Base-by-base conservation (phyloP, 2,888 invertebrate species). In the Himalopsyche tibetana region DNA sequence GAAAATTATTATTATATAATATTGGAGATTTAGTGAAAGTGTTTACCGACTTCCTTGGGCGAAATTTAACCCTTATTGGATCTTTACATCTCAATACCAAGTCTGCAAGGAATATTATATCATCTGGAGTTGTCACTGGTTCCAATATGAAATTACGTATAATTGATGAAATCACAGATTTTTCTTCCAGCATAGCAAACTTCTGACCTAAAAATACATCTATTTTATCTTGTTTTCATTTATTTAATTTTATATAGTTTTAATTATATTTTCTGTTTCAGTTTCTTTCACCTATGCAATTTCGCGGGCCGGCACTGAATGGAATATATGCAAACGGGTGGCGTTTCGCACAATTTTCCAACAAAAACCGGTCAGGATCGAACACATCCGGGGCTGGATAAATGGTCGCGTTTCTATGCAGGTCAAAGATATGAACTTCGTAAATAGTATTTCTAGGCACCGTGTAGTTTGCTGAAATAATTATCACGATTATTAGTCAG, bases 171-270 rank as follows among this genome's bases (percentile, higher is more conserved):
- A 94, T 89, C 1, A 94, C 90, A 0, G 93, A 91, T 90, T 95
- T 94, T 80, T 94, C 91, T 90, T 95, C 94, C 40, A 94, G 89
- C 89, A 94, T 92, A 0, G 94, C 94, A 89, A 94, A 95, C 89
- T 93, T 94, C 90, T 94, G 93, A 4, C 95, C 94, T 94, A 89
- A 80, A 91, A 74, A 51, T 11, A 45, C 42, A 42, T 6, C 1
- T 42, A 6, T 42, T 5, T 42, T 6, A 42, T 42, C 42, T 5
- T 5, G 8, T 42, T 42, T 6, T 6, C 5, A 42, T 42, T 2
- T 42, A 0, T 6, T 42, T 6, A 42, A 5, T 42, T 42, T 42
- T 3, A 42, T 42, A 42, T 6, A 42, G 42, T 0, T 5, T 42
- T 42, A 8, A 42, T 0, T 42, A 42, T 42, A 6, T 42, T 2